Evolutionary conservation across 2,888 invertebrate genomes (phyloP).

Genomic region (Elysia crispata): DNA sequence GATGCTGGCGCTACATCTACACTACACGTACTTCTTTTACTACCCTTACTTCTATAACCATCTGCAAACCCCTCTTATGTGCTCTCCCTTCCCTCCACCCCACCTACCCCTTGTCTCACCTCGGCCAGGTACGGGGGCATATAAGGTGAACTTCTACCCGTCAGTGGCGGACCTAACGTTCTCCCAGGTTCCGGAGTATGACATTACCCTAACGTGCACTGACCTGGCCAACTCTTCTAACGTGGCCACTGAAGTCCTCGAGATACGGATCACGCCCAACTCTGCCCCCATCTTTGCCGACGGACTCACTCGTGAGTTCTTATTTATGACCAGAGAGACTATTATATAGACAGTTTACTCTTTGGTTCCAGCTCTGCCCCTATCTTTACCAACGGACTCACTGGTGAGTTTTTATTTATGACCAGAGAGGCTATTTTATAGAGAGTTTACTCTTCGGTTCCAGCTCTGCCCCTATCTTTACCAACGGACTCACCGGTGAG

Average conservation of each 20-base stretch:
- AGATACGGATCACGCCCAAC: conserved; percentile 47
- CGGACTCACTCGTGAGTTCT: conserved; percentile 33
- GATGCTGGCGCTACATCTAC: too few species aligned
- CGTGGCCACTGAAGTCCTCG: neutral
- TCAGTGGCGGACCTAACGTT: conserved; percentile 44
- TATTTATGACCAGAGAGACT: too few species aligned
- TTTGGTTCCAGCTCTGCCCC: conserved; percentile 50
- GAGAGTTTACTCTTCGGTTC: too few species aligned
- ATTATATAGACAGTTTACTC: too few species aligned
- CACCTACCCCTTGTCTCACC: too few species aligned
- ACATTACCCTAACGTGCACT: conserved; percentile 43
- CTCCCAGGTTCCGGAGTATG: conserved; percentile 26
- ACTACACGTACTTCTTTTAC: too few species aligned
- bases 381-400: conserved; percentile 27
- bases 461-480: conserved; percentile 47
- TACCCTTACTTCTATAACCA: too few species aligned
- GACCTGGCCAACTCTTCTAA: conserved; percentile 3
- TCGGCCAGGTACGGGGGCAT: neutral
- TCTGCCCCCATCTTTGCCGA: conserved; percentile 40
- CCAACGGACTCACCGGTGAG: conserved; percentile 26
- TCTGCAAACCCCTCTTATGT: too few species aligned
- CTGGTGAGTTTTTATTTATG: too few species aligned
- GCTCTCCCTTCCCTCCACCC: too few species aligned
- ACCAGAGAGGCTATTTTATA: too few species aligned
- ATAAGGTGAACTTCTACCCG: conserved; percentile 37